Percentiles rank a stretch among this genome's conserved stretches.
Conservation (phyloP, 1,140 invertebrate genomes). For the Bombus affinis region DNA sequence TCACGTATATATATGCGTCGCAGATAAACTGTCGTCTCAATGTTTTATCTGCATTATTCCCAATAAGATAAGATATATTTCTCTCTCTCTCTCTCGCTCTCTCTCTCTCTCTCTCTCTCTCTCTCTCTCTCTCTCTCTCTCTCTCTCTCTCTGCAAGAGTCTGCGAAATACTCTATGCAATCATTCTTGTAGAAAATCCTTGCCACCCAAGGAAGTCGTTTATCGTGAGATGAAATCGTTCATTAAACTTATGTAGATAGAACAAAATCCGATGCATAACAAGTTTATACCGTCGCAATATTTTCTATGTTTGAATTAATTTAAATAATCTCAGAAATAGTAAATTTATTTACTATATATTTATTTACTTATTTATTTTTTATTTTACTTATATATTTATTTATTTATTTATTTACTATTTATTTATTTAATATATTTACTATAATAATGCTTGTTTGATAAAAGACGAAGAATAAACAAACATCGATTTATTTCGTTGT, state of each 20-base stretch:
- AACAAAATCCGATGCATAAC: background rate
- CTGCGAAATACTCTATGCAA: slow-evolving; percentile 2
- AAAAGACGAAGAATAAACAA: background rate
- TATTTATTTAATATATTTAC: no score
- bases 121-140: background rate
- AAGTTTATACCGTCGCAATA: background rate
- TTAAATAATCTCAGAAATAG: background rate
- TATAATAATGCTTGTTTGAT: no score
- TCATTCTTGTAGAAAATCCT: background rate
- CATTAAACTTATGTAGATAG: background rate
- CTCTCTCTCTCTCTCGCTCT: background rate
- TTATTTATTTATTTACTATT: no score
- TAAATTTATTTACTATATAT: no score
- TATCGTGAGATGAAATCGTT: slow-evolving; percentile 4
- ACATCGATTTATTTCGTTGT: background rate
- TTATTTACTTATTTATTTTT: no score
- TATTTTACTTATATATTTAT: no score
- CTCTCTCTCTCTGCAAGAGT: background rate
- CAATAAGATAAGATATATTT: slow-evolving; percentile 28
- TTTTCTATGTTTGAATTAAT: background rate
- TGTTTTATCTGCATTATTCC: slow-evolving; percentile 1
- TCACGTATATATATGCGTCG: slow-evolving; percentile 11
- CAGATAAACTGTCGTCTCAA: slow-evolving; percentile 32
- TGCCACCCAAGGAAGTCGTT: background rate
- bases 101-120: no score